Conservation (phyloP, 1,140 invertebrate genomes). For the Pseudobourletiella spinata region DNA sequence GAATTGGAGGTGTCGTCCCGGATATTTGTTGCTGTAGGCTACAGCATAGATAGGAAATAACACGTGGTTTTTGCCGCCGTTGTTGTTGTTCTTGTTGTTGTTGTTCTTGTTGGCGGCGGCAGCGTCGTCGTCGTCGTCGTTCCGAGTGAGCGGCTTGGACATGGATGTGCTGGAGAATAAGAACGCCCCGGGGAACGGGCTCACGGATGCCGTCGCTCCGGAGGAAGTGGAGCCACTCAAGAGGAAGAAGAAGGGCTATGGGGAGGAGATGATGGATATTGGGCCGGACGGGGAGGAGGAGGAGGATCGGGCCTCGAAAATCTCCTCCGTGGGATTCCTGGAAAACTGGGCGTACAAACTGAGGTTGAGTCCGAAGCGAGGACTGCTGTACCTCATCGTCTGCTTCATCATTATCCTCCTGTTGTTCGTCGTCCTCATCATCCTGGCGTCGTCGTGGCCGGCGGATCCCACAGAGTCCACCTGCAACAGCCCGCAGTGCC, state of each 20-base stretch:
- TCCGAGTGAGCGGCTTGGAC: background rate
- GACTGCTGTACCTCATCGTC: conserved; percentile 36
- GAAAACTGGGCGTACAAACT: conserved; percentile 25
- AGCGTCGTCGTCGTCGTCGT: background rate
- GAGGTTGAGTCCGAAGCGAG: conserved; percentile 38
- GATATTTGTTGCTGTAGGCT: no score
- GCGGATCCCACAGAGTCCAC: conserved; percentile 13
- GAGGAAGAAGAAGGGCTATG: conserved; percentile 20
- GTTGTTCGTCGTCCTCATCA: conserved; percentile 39
- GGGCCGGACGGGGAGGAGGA: conserved; percentile 6
- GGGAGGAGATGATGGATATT: conserved; percentile 14
- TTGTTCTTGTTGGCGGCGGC: background rate
- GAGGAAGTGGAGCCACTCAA: conserved; percentile 24
- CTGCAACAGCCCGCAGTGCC: conserved; percentile 24
- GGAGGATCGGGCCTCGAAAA: background rate
- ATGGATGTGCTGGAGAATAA: conserved; percentile 27
- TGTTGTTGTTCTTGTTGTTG: background rate
- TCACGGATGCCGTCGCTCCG: conserved; percentile 20
- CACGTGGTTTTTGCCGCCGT: background rate
- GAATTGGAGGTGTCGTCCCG: background rate
- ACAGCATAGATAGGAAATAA: background rate
- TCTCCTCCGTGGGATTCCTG: background rate
- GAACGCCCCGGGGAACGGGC: conserved; percentile 27
- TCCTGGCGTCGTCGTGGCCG: conserved; percentile 40
- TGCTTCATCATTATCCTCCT: conserved; percentile 37